Evolutionary conservation across 2,113 vertebrate genomes (phyloP).

Genomic region (Notarius quadriscutis): DNA sequence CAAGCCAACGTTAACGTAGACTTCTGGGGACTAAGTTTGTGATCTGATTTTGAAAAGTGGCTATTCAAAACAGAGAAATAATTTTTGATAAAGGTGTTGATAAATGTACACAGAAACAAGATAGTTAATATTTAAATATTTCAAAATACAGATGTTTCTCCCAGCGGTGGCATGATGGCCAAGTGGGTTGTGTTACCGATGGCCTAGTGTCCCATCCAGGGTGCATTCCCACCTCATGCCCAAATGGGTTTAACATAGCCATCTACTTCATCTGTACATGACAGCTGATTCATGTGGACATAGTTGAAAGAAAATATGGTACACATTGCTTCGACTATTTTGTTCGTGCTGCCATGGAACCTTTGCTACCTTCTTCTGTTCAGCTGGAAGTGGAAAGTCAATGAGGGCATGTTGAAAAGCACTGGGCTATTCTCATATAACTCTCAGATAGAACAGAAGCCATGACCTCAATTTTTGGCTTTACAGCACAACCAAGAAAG

Average conservation of each 20-base stretch:
- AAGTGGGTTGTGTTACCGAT: background rate
- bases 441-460: background rate
- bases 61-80: background rate
- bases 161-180: background rate
- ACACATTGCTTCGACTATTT: background rate
- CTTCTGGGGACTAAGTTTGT: background rate
- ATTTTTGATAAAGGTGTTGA: background rate
- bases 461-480: conserved; percentile 13
- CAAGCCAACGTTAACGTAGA: background rate
- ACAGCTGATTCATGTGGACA: background rate
- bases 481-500: background rate
- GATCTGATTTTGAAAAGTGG: background rate
- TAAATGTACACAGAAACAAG: background rate
- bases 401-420: background rate
- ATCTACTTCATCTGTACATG: background rate
- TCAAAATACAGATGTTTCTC: background rate
- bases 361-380: background rate
- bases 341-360: background rate
- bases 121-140: background rate
- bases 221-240: background rate
- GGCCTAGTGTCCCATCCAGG: background rate
- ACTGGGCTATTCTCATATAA: background rate
- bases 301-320: background rate
- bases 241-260: background rate
- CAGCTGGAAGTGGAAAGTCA: background rate